phyloP scores from a whole-genome alignment of 2,888 invertebrate genomes.

The Sceliomorpha sp. region DNA sequence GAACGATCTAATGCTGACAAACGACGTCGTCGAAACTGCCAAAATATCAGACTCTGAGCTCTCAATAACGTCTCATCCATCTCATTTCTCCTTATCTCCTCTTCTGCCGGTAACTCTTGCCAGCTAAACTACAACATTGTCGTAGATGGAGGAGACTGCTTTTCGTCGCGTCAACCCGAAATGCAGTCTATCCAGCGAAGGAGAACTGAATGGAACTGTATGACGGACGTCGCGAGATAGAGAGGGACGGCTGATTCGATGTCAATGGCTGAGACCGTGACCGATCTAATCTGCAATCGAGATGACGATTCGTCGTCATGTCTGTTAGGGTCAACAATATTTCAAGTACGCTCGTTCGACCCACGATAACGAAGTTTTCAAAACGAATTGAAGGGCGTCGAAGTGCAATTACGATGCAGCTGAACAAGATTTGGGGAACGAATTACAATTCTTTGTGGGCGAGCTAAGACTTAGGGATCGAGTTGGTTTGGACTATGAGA shows the following conservation, averaged over 20 bases:
- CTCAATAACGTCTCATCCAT: slow-evolving; percentile 46
- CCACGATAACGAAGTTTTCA: no score
- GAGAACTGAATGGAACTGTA: background rate
- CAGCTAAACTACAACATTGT: slow-evolving; percentile 34
- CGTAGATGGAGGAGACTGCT: slow-evolving; percentile 10
- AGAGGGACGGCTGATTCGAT: slow-evolving; percentile 7
- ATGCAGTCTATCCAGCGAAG: background rate
- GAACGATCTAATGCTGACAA: slow-evolving; percentile 71
- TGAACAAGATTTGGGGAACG: no score
- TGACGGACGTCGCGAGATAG: background rate
- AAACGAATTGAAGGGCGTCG: background rate
- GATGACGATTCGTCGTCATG: slow-evolving; percentile 54
- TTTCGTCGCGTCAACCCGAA: slow-evolving; percentile 29
- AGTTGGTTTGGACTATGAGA: no score
- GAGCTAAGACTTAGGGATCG: no score
- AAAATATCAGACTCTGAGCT: slow-evolving; percentile 57
- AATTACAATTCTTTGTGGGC: no score
- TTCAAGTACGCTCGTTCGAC: slow-evolving; percentile 26
- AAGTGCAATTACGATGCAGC: no score
- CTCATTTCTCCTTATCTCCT: slow-evolving; percentile 33
- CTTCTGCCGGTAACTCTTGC: slow-evolving; percentile 30
- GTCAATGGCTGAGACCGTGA: slow-evolving; percentile 25
- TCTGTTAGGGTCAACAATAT: slow-evolving; percentile 36
- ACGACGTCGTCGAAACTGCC: slow-evolving; percentile 66
- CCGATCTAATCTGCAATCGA: slow-evolving; percentile 61